Conservation (phyloP, 2,113 vertebrate species). For the Miniopterus natalensis region DNA sequence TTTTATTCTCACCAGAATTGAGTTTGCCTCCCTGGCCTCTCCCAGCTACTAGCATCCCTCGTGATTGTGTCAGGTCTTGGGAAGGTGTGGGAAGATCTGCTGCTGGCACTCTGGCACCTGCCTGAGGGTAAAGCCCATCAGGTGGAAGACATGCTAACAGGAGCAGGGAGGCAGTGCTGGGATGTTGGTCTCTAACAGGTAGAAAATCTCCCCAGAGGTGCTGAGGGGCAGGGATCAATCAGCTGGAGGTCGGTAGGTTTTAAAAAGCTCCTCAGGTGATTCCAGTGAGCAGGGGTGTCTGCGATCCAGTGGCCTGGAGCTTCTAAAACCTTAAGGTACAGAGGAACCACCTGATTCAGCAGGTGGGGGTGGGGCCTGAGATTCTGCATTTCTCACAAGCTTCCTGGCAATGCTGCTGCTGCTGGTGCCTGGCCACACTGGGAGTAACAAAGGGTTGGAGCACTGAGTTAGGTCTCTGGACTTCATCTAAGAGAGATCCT, state of each 20-base stretch:
- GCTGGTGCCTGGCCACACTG: fast-evolving
- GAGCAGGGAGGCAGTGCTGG: not conserved
- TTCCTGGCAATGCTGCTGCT: not conserved
- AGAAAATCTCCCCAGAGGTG: not conserved
- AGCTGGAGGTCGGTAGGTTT: fast-evolving
- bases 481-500: not conserved
- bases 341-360: not conserved
- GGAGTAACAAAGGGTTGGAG: not conserved
- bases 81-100: not conserved
- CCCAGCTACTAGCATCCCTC: not conserved
- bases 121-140: not conserved
- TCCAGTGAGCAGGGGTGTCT: not conserved
- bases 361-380: not conserved
- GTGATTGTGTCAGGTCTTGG: not conserved
- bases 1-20: fast-evolving
- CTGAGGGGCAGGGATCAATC: not conserved
- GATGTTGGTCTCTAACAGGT: not conserved
- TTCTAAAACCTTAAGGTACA: not conserved
- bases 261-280: not conserved
- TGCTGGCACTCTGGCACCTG: not conserved
- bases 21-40: not conserved
- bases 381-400: not conserved
- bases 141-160: not conserved
- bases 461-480: not conserved
- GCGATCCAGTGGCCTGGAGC: not conserved